Base-by-base conservation (phyloP, 2,888 invertebrate species). In the Invenusta paracnida region DNA sequence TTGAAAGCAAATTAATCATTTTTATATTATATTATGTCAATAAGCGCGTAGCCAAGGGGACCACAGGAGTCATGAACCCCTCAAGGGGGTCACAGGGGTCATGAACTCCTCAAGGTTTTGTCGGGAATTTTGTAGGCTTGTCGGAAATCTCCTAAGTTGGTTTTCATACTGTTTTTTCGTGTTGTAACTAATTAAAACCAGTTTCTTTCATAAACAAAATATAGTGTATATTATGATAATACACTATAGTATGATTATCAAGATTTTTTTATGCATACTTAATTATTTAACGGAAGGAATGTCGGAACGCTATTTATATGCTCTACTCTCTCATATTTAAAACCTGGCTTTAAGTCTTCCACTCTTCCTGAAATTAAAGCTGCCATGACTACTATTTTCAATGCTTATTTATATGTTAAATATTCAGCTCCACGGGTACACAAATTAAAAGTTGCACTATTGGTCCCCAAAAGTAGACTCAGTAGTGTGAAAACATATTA, bases 321-420 rank as follows among this genome's bases (percentile, higher is more conserved):
- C n/a, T n/a, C n/a, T n/a, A n/a, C n/a, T n/a, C n/a, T n/a, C n/a
- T n/a, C n/a, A n/a, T n/a, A n/a, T n/a, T n/a, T n/a, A n/a, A n/a
- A n/a, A n/a, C n/a, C n/a, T n/a, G n/a, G n/a, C n/a, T n/a, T n/a
- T n/a, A n/a, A n/a, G n/a, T n/a, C n/a, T n/a, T n/a, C n/a, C n/a
- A n/a, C n/a, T n/a, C n/a, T n/a, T n/a, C n/a, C n/a, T n/a, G n/a
- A n/a, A n/a, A n/a, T n/a, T n/a, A n/a, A n/a, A n/a, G n/a, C n/a
- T n/a, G n/a, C n/a, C n/a, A n/a, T n/a, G n/a, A n/a, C n/a, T n/a
- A n/a, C n/a, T n/a, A n/a, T n/a, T n/a, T n/a, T 13, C 73, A 13
- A 73, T 73, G 73, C 73, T 23, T n/a, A n/a, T n/a, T n/a, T n/a
- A n/a, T n/a, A n/a, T 25, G 73, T 13, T 73, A 73, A 73, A 73